A percentile compares a stretch with the other conserved stretches of the same genome.
Evolutionary conservation across 2,113 vertebrate species (phyloP).

Genomic region (Pholis gunnellus): DNA sequence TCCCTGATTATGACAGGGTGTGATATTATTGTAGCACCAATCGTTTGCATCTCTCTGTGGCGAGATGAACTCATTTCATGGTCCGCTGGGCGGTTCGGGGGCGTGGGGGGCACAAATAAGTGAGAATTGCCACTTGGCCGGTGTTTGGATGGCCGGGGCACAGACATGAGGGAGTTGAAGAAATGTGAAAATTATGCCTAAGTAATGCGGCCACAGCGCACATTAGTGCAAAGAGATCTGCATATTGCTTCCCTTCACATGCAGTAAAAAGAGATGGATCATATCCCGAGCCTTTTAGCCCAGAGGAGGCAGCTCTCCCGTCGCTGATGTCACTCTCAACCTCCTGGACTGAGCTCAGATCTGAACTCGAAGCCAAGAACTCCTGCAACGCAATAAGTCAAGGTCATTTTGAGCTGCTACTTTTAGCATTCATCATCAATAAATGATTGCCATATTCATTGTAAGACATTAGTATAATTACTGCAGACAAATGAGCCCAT

Average conservation of each 20-base stretch:
- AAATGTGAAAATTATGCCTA: conserved; percentile 61
- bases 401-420: conserved; percentile 31
- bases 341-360: conserved; percentile 25
- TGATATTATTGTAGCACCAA: conserved; percentile 70
- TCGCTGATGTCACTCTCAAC: conserved; percentile 30
- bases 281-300: conserved; percentile 23
- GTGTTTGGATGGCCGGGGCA: conserved; percentile 51
- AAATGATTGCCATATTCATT: conserved; percentile 39
- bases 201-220: conserved; percentile 22
- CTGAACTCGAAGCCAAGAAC: conserved; percentile 13
- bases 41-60: conserved; percentile 74
- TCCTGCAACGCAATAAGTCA: conserved; percentile 22
- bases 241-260: conserved; percentile 41
- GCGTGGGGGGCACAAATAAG: conserved; percentile 63
- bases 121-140: conserved; percentile 74
- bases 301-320: conserved; percentile 18
- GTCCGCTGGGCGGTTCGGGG: conserved; percentile 68
- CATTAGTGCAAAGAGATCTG: conserved; percentile 45
- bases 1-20: conserved; percentile 72
- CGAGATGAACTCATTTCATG: conserved; percentile 84
- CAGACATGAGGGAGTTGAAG: conserved; percentile 48
- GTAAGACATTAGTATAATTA: conserved; percentile 38
- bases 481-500: conserved; percentile 31
- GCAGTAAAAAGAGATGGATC: conserved; percentile 27
- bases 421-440: conserved; percentile 46